Percentiles rank a stretch among this genome's conserved stretches.
phyloP scores from a whole-genome alignment of 2,113 vertebrate genomes.

The Passer montanus region DNA sequence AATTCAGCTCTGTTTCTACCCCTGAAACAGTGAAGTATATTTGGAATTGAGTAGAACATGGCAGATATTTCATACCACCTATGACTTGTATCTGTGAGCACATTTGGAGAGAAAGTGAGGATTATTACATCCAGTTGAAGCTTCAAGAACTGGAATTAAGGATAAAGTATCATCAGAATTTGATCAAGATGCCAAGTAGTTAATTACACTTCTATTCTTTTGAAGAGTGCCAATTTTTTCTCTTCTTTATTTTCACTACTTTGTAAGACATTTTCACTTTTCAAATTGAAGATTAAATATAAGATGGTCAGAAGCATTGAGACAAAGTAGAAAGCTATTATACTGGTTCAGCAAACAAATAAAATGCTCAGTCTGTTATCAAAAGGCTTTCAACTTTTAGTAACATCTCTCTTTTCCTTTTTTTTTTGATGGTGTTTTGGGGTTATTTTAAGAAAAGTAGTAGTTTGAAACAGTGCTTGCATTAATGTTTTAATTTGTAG shows the following conservation, averaged over 20 bases:
- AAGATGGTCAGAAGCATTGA: not conserved
- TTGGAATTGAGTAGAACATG: not conserved
- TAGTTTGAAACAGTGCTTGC: not conserved
- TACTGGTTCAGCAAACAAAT: not conserved
- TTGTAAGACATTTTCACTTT: not conserved
- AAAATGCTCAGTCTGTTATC: not conserved
- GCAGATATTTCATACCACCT: not conserved
- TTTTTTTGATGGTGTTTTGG: not conserved
- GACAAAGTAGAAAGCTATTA: not conserved
- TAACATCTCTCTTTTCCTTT: fast-evolving
- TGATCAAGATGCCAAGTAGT: not conserved
- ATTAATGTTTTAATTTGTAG: not conserved
- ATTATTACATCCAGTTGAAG: not conserved
- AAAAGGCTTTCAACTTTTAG: not conserved
- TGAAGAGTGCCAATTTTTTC: not conserved
- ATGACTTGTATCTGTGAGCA: not conserved
- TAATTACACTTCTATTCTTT: not conserved
- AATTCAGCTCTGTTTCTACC: not conserved
- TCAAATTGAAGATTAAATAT: not conserved
- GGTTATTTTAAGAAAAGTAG: not conserved
- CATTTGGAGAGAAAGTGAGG: not conserved
- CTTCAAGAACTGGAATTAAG: not conserved
- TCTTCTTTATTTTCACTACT: not conserved
- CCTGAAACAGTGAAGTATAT: not conserved
- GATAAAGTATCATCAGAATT: not conserved